These are phyloP conservation scores for Pampusana beccarii DNA, from an alignment of 2,113 vertebrate species.

Conservation along the genomic window DNA sequence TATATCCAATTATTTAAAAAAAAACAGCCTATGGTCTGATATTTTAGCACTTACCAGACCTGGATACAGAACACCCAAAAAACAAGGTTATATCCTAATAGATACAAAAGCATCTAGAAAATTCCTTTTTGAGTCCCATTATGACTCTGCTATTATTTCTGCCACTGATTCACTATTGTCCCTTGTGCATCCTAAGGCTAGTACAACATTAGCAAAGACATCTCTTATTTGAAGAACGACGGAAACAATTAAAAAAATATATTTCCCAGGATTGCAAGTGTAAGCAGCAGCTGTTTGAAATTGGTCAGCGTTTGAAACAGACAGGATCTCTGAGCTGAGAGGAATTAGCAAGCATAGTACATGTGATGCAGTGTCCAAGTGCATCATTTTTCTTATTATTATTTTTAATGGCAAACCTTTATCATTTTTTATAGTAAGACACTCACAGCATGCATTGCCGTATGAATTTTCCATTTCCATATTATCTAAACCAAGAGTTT, in stretches of 20 bases:
- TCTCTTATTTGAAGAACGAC: neutral
- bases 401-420: neutral
- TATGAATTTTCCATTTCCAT: neutral
- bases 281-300: neutral
- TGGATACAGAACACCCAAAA: neutral
- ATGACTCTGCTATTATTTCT: neutral
- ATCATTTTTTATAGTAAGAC: neutral
- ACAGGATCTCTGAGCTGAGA: neutral
- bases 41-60: neutral
- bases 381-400: fast-evolving
- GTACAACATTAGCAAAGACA: neutral
- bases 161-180: neutral
- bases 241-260: neutral
- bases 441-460: neutral
- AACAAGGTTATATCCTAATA: neutral
- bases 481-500: neutral
- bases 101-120: neutral
- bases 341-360: neutral
- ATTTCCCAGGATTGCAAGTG: neutral
- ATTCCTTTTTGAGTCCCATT: neutral
- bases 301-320: neutral
- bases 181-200: neutral
- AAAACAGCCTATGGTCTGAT: fast-evolving
- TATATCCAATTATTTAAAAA: neutral
- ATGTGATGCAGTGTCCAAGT: neutral